Percentiles rank a stretch among this genome's conserved stretches.
Evolutionary conservation across 2,888 invertebrate species (phyloP).

Genomic region (Limnephilus marmoratus): DNA sequence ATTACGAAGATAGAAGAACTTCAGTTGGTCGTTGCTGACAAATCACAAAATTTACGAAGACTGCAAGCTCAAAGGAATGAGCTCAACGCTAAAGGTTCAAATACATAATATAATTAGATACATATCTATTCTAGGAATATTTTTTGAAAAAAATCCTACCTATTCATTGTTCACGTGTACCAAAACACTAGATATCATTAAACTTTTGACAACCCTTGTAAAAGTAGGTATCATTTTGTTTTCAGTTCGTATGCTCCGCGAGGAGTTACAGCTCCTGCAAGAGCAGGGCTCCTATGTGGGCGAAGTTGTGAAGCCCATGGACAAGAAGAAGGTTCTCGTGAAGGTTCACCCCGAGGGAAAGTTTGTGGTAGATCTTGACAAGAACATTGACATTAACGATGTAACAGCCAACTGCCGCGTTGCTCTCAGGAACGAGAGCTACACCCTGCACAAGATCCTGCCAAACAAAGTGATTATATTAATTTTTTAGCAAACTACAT

Average conservation of each 20-base stretch:
- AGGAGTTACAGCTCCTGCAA: conserved; percentile 96
- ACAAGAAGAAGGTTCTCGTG: conserved; percentile 99
- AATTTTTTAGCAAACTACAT: neutral
- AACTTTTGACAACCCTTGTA: too few species aligned
- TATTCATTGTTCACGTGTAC: neutral
- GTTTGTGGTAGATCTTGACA: conserved; percentile 99
- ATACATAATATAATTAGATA: neutral
- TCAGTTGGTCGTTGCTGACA: conserved; percentile 96
- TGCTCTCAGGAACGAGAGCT: conserved; percentile 98
- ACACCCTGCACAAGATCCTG: conserved; percentile 98
- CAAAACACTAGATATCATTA: neutral
- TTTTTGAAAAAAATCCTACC: neutral
- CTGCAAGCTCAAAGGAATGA: conserved; percentile 99
- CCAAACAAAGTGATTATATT: conserved; percentile 89
- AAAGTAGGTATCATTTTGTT: too few species aligned
- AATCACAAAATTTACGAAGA: conserved; percentile 96
- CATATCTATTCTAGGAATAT: neutral
- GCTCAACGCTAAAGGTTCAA: conserved; percentile 95
- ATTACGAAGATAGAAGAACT: conserved; percentile 98
- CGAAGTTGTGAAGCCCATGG: conserved; percentile 99
- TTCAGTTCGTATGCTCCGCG: conserved; percentile 95
- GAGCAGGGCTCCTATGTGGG: conserved; percentile 99
- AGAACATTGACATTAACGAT: conserved; percentile 98
- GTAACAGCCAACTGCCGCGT: conserved; percentile 98
- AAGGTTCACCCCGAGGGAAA: conserved; percentile 99